Percentiles rank a stretch among this genome's conserved stretches.
Conservation (phyloP, 2,888 invertebrate species). For the Tubiluchus corallicola region DNA sequence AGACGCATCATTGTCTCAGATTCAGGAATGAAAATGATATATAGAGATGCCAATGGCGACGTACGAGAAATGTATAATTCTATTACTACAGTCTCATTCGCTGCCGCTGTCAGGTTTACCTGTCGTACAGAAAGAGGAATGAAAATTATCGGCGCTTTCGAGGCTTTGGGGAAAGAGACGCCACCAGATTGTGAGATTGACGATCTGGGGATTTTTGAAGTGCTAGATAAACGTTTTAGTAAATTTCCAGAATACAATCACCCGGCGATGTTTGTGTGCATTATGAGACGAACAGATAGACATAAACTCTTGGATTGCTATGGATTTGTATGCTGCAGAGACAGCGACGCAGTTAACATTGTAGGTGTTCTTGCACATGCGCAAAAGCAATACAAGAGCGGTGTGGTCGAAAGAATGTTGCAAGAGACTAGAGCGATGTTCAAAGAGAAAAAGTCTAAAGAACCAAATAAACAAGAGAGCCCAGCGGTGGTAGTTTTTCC, state of each 20-base stretch:
- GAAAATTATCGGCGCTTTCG: not conserved
- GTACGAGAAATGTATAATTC: not conserved
- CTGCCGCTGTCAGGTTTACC: not conserved
- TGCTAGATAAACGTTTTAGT: no score
- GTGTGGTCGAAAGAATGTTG: not conserved
- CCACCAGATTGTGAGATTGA: not conserved
- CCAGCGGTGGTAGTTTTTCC: no score
- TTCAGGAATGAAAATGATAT: not conserved
- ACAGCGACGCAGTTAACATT: not conserved
- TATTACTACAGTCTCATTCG: not conserved
- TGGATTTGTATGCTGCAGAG: not conserved
- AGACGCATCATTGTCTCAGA: not conserved
- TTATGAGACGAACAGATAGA: not conserved
- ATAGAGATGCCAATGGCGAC: slow-evolving; percentile 1
- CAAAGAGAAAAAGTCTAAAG: no score
- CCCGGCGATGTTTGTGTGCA: not conserved
- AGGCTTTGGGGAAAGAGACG: not conserved
- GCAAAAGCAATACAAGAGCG: not conserved
- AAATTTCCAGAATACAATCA: not conserved
- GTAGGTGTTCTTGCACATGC: not conserved
- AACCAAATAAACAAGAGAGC: no score
- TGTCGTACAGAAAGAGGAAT: not conserved
- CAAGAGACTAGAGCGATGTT: no score
- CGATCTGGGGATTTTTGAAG: no score
- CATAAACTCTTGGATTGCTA: not conserved